phyloP scores from a whole-genome alignment of 2,797 vertebrate genomes.

The Chaunax sp. region DNA sequence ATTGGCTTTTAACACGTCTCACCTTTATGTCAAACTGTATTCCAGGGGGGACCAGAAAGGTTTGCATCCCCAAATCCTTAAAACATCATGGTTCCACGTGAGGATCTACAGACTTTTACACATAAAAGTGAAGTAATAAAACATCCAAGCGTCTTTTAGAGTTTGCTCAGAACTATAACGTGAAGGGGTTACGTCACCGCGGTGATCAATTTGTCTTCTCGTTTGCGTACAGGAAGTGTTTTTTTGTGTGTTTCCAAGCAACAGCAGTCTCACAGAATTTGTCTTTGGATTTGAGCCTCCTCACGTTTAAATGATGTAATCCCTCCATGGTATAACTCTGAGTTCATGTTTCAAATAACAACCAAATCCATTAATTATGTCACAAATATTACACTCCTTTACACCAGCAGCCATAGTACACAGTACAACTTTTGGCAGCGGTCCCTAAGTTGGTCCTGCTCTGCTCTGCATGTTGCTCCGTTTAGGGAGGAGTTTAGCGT shows the following conservation, averaged over 20 bases:
- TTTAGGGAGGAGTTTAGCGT: constrained; percentile 56
- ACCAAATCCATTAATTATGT: constrained; percentile 72
- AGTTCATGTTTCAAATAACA: constrained; percentile 66
- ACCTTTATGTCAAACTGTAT: constrained; percentile 19
- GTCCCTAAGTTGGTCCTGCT: constrained; percentile 50
- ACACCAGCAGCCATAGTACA: constrained; percentile 59
- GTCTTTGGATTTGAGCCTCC: constrained; percentile 71
- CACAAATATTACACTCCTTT: constrained; percentile 70
- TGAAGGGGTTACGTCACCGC: constrained; percentile 69
- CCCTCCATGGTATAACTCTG: constrained; percentile 64
- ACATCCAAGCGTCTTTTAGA: constrained; percentile 57
- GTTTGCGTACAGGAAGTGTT: constrained; percentile 54
- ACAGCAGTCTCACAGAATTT: constrained; percentile 66
- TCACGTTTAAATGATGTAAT: constrained; percentile 65
- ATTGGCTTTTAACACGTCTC: constrained; percentile 50
- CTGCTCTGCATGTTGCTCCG: constrained; percentile 56
- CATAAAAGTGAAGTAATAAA: constrained; percentile 62
- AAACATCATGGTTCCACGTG: constrained; percentile 32
- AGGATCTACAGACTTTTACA: constrained; percentile 52
- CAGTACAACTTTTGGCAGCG: constrained; percentile 59
- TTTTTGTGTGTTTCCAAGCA: constrained; percentile 75
- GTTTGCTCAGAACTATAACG: constrained; percentile 49
- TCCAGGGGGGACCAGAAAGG: constrained; percentile 21
- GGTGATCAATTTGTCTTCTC: constrained; percentile 49
- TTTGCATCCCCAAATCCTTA: constrained; percentile 24